Evolutionary conservation across 2,113 vertebrate species (phyloP).

Genomic region (Saguinus imperator): DNA sequence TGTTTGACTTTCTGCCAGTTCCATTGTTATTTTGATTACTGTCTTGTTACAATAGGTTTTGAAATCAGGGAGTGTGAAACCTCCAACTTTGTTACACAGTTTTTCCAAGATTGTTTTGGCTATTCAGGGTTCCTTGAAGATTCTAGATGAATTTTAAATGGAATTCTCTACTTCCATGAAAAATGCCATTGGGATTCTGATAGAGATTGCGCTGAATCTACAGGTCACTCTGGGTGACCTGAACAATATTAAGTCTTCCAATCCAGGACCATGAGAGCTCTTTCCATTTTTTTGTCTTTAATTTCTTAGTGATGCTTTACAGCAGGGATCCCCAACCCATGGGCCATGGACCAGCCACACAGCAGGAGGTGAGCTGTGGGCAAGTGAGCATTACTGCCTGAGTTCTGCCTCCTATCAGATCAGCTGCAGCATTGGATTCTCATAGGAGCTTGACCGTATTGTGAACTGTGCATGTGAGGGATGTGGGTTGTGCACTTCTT

Average conservation of each 20-base stretch:
- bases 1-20: not conserved
- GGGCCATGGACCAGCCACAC: too few relatives aligned
- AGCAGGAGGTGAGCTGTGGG: too few relatives aligned
- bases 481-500: too few relatives aligned
- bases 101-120: not conserved
- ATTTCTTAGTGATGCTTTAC: not conserved
- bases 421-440: too few relatives aligned
- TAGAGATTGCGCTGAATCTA: not conserved
- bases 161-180: not conserved
- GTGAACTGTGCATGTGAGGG: too few relatives aligned
- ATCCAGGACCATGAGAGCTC: not conserved
- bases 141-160: not conserved
- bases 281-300: slow-evolving; percentile 9
- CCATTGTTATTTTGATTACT: not conserved
- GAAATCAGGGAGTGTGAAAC: not conserved
- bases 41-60: not conserved
- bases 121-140: not conserved
- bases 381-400: too few relatives aligned
- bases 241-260: not conserved
- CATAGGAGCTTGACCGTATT: too few relatives aligned
- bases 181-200: not conserved
- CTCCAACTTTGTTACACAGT: not conserved
- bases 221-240: not conserved
- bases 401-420: too few relatives aligned
- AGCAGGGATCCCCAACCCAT: too few relatives aligned